Evolutionary conservation across 1,140 invertebrate genomes (phyloP), one percentile per base, ranked within the genome.

Genomic region (Drosophila nigromelanica): DNA sequence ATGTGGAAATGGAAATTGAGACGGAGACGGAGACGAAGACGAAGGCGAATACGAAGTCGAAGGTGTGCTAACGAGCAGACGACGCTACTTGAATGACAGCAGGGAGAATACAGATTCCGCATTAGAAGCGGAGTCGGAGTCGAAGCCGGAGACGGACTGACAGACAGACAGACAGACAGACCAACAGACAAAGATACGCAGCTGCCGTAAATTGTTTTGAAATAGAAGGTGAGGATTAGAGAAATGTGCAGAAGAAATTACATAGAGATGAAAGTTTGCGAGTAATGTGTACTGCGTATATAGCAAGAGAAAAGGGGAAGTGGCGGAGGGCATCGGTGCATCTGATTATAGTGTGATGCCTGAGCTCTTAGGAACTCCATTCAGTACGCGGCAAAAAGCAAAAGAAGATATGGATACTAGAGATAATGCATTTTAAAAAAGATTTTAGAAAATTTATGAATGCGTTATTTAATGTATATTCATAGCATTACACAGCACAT

Each of bases 1-100:
- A 47, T 63, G 39, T 61, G 24, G 30, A 56, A 40, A 45, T 33
- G 40, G 30, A 52, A 45, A 14, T 10, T 15, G 3, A 64, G 61
- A 58, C 27, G 27, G 14, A 54, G 43, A 27, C 15, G 21, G 11
- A 39, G 45, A 40, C 40, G 51, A 30, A 42, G 35, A 42, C 27
- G 24, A 11, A 14, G 61, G 11, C 21, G 14, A 24, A 45, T 47
- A 39, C 39, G 39, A 12, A 58, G 45, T 39, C 35, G 61, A 58
- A 58, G 63, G 70, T 78, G 82, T 87, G 78, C 82, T 86, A 87
- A 86, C 82, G 82, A 86, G 82, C 82, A 86, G 82, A 72, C 63
- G 75, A 87, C 86, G 78, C 75, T 75, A 87, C 81, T 86, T 86
- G 83, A 86, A 80, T 86, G 81, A 86, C 81, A 87, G 76, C 82